Base-by-base conservation (phyloP, 2,113 vertebrate genomes). In the Poecile atricapillus region DNA sequence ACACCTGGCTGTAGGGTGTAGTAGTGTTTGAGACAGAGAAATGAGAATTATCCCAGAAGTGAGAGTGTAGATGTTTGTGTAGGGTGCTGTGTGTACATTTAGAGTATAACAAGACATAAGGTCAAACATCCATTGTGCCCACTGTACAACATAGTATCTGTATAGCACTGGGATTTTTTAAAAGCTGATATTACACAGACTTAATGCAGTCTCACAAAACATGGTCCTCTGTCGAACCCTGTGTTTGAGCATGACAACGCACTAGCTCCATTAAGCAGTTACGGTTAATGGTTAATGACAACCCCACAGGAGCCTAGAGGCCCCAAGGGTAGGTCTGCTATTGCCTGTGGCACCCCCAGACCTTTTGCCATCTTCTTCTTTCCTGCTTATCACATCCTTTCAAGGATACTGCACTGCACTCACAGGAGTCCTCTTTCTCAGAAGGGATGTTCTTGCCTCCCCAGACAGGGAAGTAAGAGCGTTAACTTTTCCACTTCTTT, bases 381-480 rank as follows among this genome's bases (percentile, higher is more conserved):
- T 44, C n/a, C n/a, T 7, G 1, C 41, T 55, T 18, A 41, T 27
- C 37, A 39, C 19, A 28, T 39, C 76, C 28, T 64, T 68, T 52
- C 59, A 31, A 65, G 60, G 56, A 17, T 31, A 52, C 31, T 43
- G 41, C 0, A 0, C 52, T 0, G 0, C 17, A 5, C 19, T 79
- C 11, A 9, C 23, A 33, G 18, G 19, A 7, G 0, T 37, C 0
- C 0, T 63, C 35, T 67, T 92, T 63, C 56, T 94, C 59, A 31
- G 41, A 27, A 19, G 50, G 35, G 60, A 53, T 0, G 0, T 89
- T 93, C 87, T 18, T 77, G 55, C n/a, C 41, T 83, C 11, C 24
- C 35, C 69, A 84, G 86, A 47, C 52, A 1, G 15, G 27, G 76
- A 90, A 95, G 53, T 71, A 39, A 60, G 47, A 11, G 7, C 0